Base-by-base conservation (phyloP, 1,140 invertebrate genomes). In the Chionoecetes opilio region DNA sequence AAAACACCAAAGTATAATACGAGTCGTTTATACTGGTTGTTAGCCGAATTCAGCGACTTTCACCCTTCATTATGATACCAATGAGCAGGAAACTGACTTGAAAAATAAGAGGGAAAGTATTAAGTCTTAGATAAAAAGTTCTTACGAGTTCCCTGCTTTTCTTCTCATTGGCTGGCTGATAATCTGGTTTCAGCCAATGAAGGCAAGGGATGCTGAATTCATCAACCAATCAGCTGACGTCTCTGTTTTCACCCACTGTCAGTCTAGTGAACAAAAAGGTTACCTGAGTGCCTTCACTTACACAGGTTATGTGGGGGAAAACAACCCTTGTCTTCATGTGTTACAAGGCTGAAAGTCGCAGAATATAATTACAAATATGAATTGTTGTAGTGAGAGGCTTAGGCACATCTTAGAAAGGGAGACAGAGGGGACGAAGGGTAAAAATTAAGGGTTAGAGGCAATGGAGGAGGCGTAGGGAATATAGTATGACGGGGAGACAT, bases 1-100 rank as follows among this genome's bases (percentile, higher is more conserved):
- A 31, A 95, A 95, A 95, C 94, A 95, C 91, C 94, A 92, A 95
- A 86, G 94, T 87, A 87, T 95, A 95, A 95, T 95, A 95, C 89
- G 84, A 87, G 35, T 92, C 75, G 63, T 92, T 95, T 92, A 95
- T 91, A 89, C 93, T 94, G 86, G 63, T 94, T 94, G 93, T 38
- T 87, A 63, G 82, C 92, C 41, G 92, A 41, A 82, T 92, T 86
- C 41, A 53, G 87, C 93, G 93, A 94, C 93, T 91, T 89, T 94
- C 93, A 84, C 63, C 93, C 93, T 91, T 92, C 2, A 31, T 8
- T 84, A 35, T 41, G 35, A 37, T 34, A 85, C 31, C 91, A 86
- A 38, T 75, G 21, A 75, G 21, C n/a, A n/a, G 63, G 21, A 75
- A 75, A n/a, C n/a, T n/a, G 63, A 75, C 63, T 26, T 26, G 21